Base-by-base conservation (phyloP, 1,140 invertebrate species). In the Aporrectodea caliginosa region DNA sequence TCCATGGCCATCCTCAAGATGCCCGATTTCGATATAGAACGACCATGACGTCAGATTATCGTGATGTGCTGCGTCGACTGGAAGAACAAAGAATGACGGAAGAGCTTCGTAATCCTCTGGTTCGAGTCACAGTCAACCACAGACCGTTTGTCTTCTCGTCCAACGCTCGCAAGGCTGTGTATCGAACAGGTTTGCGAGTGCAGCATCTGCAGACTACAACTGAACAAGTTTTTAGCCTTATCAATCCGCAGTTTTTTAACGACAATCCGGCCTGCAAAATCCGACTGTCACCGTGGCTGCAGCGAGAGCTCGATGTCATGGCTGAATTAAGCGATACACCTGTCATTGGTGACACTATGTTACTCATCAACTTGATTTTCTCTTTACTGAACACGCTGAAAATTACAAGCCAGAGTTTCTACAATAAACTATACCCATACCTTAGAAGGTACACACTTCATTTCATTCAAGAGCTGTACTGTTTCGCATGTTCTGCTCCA, bases 231-330 rank as follows among this genome's bases (percentile, higher is more conserved):
- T 58, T 58, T 27, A 88, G 94, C n/a, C 91, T 93, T 83, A 91
- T 91, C 82, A 91, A 91, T 31, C 92, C 94, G 0, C 89, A 91
- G 69, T 95, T 94, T 88, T 87, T 80, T 85, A 92, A 92, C 84
- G 89, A 91, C 84, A 94, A 95, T 89, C 93, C 93, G 72, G 92
- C 92, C 31, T 92, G 93, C 85, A 91, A 92, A 74, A 92, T 93
- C 86, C 91, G 95, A 1, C 87, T 98, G 35, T 91, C 94, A 6
- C 94, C 93, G 0, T 98, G 95, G 94, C 89, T 98, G 0, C 93
- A 93, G 84, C 90, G 95, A 79, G 96, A 98, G 89, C 88, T 98
- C 22, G 90, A 92, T 86, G 92, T 92, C 83, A 85, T 95, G 22
- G 69, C 90, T 1, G 81, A 90, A 82, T 58, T 58, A 6, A 88